Evolutionary conservation across 2,888 invertebrate species (phyloP).

Genomic region (Carterocephalus palaemon): DNA sequence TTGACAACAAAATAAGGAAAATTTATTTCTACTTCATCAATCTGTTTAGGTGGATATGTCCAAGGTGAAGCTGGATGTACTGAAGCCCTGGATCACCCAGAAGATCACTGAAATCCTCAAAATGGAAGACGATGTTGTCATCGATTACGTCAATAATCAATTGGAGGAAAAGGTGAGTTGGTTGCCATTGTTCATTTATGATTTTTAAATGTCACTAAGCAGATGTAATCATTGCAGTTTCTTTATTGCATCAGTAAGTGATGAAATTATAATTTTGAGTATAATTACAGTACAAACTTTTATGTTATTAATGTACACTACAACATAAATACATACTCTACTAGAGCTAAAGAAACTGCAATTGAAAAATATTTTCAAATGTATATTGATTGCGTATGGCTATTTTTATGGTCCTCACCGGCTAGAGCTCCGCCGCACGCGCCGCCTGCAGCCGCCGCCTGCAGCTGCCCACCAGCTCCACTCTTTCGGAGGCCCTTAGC

Average conservation of each 20-base stretch:
- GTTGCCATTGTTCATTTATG: slow-evolving; percentile 29
- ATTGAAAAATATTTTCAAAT: slow-evolving; percentile 65
- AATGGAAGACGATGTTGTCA: slow-evolving; percentile 99
- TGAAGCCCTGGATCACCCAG: slow-evolving; percentile 99
- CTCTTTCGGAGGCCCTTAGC: slow-evolving; percentile 75
- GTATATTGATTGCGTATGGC: slow-evolving; percentile 79
- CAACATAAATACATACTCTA: slow-evolving; percentile 5
- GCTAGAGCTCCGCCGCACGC: slow-evolving; percentile 70
- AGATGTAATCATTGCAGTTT: slow-evolving; percentile 78
- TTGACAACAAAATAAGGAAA: too few relatives aligned
- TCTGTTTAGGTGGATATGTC: slow-evolving; percentile 92
- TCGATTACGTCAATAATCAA: slow-evolving; percentile 99
- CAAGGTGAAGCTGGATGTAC: slow-evolving; percentile 97
- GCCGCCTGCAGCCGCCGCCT: slow-evolving; percentile 51
- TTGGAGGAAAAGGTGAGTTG: slow-evolving; percentile 92
- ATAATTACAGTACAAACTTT: slow-evolving; percentile 6
- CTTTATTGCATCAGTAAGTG: slow-evolving; percentile 44
- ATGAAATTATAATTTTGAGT: too few relatives aligned
- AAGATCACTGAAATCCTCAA: slow-evolving; percentile 97
- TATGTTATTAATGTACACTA: not conserved
- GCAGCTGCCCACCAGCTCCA: slow-evolving; percentile 62
- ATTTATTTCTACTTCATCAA: slow-evolving; percentile 24
- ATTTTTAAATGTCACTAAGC: slow-evolving; percentile 44
- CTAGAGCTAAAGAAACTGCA: slow-evolving; percentile 59
- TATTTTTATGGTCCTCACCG: slow-evolving; percentile 77